These are phyloP conservation scores for Pinna nobilis DNA, from an alignment of 1,140 invertebrate genomes.

Conservation along the genomic window DNA sequence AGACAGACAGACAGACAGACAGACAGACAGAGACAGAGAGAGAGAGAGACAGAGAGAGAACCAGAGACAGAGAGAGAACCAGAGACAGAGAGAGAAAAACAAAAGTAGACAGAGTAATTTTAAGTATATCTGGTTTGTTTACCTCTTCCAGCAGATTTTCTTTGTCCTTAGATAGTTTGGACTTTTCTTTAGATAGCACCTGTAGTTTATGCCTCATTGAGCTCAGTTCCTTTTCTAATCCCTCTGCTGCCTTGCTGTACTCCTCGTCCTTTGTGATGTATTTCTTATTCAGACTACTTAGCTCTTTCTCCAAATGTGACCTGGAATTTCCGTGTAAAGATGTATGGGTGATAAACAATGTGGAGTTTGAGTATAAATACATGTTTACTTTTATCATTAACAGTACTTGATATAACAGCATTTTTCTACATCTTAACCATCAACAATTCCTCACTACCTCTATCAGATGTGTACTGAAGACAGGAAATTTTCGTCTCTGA, in stretches of 20 bases:
- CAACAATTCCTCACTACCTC: no score
- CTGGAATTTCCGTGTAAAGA: slow-evolving; percentile 15
- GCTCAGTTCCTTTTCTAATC: slow-evolving; percentile 57
- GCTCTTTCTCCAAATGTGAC: slow-evolving; percentile 47
- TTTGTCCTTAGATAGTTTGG: slow-evolving; percentile 63
- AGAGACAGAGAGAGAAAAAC: no score
- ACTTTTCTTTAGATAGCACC: slow-evolving; percentile 60
- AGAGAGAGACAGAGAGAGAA: no score
- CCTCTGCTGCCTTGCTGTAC: slow-evolving; percentile 51
- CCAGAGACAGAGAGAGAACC: no score
- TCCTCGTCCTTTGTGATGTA: slow-evolving; percentile 55
- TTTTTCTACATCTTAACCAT: no score
- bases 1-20: no score
- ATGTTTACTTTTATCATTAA: no score
- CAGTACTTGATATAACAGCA: no score
- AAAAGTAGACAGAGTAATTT: not conserved
- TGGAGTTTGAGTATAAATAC: not conserved
- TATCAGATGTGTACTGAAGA: no score
- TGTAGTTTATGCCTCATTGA: slow-evolving; percentile 57
- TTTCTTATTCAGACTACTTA: slow-evolving; percentile 44
- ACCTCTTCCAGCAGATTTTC: slow-evolving; percentile 71
- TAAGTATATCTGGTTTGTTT: not conserved
- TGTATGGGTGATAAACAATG: not conserved
- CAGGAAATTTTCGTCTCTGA: no score
- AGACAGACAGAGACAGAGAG: no score